phyloP scores from a whole-genome alignment of 2,797 vertebrate genomes.

The Amniataba percoides region DNA sequence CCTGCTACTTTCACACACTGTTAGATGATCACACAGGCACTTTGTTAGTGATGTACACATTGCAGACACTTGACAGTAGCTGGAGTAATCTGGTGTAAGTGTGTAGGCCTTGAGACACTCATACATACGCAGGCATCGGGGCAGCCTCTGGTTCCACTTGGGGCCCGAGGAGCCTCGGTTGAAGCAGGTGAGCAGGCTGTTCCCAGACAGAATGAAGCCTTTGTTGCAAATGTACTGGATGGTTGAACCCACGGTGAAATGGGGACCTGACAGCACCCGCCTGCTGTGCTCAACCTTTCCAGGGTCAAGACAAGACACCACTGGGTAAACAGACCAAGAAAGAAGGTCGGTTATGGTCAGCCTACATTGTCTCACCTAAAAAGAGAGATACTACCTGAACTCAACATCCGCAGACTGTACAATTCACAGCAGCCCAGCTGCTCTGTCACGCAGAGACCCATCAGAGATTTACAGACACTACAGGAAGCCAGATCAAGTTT shows the following conservation, averaged over 20 bases:
- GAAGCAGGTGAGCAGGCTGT: conserved; percentile 91
- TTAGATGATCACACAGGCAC: not conserved
- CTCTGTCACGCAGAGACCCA: too few species aligned
- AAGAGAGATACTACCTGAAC: not conserved
- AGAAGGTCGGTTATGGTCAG: not conserved
- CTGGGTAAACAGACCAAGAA: conserved; percentile 70
- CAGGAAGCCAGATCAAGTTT: too few species aligned
- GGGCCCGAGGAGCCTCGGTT: conserved; percentile 89
- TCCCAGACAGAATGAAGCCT: conserved; percentile 90
- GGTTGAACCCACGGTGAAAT: conserved; percentile 90
- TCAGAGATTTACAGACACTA: too few species aligned
- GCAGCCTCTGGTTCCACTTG: conserved; percentile 93
- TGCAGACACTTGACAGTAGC: not conserved
- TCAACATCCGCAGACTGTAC: not conserved
- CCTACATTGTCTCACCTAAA: not conserved
- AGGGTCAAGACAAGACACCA: conserved; percentile 92
- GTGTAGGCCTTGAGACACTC: not conserved
- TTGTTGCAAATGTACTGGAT: conserved; percentile 94
- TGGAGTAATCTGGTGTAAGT: not conserved
- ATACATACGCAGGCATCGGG: conserved; percentile 92
- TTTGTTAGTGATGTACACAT: not conserved
- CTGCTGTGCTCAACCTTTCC: conserved; percentile 92
- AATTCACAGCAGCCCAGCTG: not conserved
- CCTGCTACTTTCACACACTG: not conserved
- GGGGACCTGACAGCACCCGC: conserved; percentile 89